Evolutionary conservation across 2,113 vertebrate genomes (phyloP), one percentile per base, ranked within the genome.

Genomic region (Psephotus haematonotus): DNA sequence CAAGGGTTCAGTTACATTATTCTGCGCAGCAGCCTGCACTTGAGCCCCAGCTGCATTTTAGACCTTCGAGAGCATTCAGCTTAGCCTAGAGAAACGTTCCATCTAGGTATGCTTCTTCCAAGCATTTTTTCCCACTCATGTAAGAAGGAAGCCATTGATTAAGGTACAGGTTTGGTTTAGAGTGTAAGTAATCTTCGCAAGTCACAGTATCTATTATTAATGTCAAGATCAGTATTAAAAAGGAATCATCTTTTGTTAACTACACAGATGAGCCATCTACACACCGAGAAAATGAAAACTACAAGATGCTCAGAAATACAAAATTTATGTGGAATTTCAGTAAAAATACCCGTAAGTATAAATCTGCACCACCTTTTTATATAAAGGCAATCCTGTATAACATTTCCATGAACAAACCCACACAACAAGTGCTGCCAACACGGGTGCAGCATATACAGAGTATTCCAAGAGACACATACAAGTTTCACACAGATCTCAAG

Each of bases 301-400:
- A 83, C 77, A 83, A 76, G 78, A 63, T 15, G 37, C 25, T 62
- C 43, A 95, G 91, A 94, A 90, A 95, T 84, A 97, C 80, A 88
- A 96, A 92, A 84, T 78, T 95, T 93, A 96, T 95, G 93, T 55
- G 62, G 46, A 69, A 91, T 91, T 94, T 75, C 68, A 88, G 74
- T 95, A 97, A 86, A 97, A 96, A 96, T 82, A 87, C 4, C 35
- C 79, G 23, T 31, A 68, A 76, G 70, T 72, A 92, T 60, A 79
- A 80, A 67, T 83, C 28, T 52, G 67, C 70, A 89, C 65, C 39
- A 29, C 52, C 53, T 86, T 97, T 43, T 35, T 35, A 89, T 49
- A 88, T 80, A 79, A 95, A 96, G 86, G 70, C 47, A 75, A 81
- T 27, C 41, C 67, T 71, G 52, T 63, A 52, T 27, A 77, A 88